Evolutionary conservation across 2,888 invertebrate species (phyloP), one percentile per base, ranked within the genome.

Genomic region (Synanthedon tipuliformis): DNA sequence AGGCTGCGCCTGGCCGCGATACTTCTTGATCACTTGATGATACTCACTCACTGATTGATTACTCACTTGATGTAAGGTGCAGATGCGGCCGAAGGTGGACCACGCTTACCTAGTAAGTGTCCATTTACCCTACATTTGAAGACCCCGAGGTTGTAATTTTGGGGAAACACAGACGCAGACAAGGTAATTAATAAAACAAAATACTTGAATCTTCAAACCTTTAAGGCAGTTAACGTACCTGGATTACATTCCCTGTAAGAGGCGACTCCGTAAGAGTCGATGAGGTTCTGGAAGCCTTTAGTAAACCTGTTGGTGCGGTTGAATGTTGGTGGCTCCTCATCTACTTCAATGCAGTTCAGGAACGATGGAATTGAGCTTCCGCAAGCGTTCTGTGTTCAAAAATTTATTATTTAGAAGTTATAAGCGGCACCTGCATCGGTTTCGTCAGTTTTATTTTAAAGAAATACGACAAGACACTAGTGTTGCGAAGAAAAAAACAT

Each of bases 301-400:
- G 98, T 98, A 83, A 98, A 98, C 68, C 94, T 94, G 85, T 98
- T 98, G 55, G 95, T 94, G 41, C 95, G 90, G 78, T 96, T 95
- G 82, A 93, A 98, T 0, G 98, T 98, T 1, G 98, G 98, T 40
- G 97, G 97, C 65, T 90, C 89, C 71, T 94, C 94, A 52, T 87
- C 81, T 0, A 94, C 92, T 59, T 93, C 91, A 78, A 98, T 95
- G 52, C 95, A 92, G 82, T 98, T 97, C 68, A 98, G 87, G 81
- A 98, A 97, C 5, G 97, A 96, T 1, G 96, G 95, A 61, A 97
- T 95, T 1, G 94, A 93, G 71, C 95, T 95, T 53, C 97, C 97
- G 69, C 92, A 91, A 1, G 90, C 89, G 62, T 89, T 90, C 92
- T 92, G 69, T 16, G 58, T 27, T 10, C 8, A 34, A 10, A 34